Evolutionary conservation across 2,888 invertebrate genomes (phyloP).

Genomic region (Malacosoma neustria): DNA sequence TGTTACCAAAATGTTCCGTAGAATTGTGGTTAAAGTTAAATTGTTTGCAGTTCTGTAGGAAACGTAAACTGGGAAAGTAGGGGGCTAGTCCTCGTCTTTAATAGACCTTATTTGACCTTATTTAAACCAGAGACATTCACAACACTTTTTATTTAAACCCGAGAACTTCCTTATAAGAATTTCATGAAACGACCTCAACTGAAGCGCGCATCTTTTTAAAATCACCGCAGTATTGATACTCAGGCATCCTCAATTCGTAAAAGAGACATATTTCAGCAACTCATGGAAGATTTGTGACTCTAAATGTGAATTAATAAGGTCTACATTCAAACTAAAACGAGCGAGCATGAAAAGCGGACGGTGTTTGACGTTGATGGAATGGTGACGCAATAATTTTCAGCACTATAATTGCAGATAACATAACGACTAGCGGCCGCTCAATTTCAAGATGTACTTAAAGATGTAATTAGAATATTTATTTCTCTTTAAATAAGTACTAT

Average conservation of each 20-base stretch:
- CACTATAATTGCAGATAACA: constrained; percentile 39
- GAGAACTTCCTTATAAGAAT: constrained; percentile 43
- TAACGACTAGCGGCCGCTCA: constrained; percentile 23
- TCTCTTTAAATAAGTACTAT: constrained; percentile 4
- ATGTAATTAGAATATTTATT: constrained; percentile 13
- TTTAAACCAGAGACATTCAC: constrained; percentile 49
- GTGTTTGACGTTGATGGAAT: constrained; percentile 26
- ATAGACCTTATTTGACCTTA: constrained; percentile 52
- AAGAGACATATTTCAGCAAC: constrained; percentile 17
- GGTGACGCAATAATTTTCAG: constrained; percentile 34
- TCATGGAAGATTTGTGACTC: constrained; percentile 21
- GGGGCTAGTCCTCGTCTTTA: constrained; percentile 41
- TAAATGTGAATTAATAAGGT: constrained; percentile 17
- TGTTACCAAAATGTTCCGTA: too few relatives aligned
- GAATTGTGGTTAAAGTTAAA: too few relatives aligned
- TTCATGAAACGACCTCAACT: constrained; percentile 41
- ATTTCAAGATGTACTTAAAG: constrained; percentile 22
- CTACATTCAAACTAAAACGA: constrained; percentile 11
- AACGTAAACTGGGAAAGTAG: constrained; percentile 28
- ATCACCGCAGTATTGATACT: constrained; percentile 34
- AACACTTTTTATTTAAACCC: constrained; percentile 42
- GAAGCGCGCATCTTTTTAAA: constrained; percentile 33
- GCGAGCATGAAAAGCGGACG: constrained; percentile 24
- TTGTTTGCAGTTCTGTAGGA: too few relatives aligned
- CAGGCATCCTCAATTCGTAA: constrained; percentile 17